phyloP scores from a whole-genome alignment of 1,140 invertebrate genomes.

The Drosophila tani region DNA sequence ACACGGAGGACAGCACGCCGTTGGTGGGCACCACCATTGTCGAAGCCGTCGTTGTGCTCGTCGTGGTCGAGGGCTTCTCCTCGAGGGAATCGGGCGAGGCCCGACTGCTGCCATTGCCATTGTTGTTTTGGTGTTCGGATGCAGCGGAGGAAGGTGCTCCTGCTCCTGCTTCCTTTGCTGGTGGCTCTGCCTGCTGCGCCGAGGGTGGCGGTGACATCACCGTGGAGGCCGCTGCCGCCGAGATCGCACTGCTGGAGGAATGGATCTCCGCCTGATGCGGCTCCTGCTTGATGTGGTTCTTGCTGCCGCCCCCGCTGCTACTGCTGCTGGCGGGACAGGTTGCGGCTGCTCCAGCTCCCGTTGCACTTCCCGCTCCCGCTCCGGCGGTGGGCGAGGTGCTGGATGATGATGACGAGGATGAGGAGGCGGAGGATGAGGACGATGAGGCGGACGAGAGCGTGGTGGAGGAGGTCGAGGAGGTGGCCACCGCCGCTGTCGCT shows the following conservation, averaged over 20 bases:
- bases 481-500: slow-evolving; percentile 30
- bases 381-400: slow-evolving; percentile 28
- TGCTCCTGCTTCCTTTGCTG: neutral
- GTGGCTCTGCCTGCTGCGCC: slow-evolving; percentile 46
- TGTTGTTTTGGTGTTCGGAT: slow-evolving; percentile 72
- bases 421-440: slow-evolving; percentile 20
- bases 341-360: slow-evolving; percentile 19
- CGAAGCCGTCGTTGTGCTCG: slow-evolving; percentile 33
- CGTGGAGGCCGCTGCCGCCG: slow-evolving; percentile 68
- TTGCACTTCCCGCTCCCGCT: slow-evolving; percentile 35
- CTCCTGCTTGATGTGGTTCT: slow-evolving; percentile 74
- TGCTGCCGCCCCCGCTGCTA: slow-evolving; percentile 52
- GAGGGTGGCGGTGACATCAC: slow-evolving; percentile 85
- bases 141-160: slow-evolving; percentile 17
- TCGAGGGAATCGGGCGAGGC: slow-evolving; percentile 82
- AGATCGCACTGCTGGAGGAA: slow-evolving; percentile 72
- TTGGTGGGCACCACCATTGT: slow-evolving; percentile 55
- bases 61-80: slow-evolving; percentile 79
- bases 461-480: slow-evolving; percentile 51
- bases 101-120: slow-evolving; percentile 80
- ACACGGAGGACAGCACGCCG: slow-evolving; percentile 49
- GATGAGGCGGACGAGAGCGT: slow-evolving; percentile 41
- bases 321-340: slow-evolving; percentile 57
- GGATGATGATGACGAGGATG: slow-evolving; percentile 15
- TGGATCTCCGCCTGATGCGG: slow-evolving; percentile 75